Percentiles rank a stretch among this genome's conserved stretches.
Evolutionary conservation across 2,888 invertebrate genomes (phyloP).

Genomic region (Andrena hattorfiana): DNA sequence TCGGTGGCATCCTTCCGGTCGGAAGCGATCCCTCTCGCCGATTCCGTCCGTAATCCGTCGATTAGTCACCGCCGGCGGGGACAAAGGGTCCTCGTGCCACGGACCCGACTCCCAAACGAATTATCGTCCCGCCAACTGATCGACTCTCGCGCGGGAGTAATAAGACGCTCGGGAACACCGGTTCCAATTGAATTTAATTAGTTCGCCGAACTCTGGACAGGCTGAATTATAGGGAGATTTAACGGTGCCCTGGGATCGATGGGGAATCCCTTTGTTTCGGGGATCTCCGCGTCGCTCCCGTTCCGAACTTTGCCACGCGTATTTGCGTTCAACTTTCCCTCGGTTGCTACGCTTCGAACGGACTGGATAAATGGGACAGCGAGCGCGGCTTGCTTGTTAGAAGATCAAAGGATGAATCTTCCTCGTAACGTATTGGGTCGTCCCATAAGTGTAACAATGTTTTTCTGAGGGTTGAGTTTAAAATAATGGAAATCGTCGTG

Average conservation of each 20-base stretch:
- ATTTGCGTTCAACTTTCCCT: background rate
- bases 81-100: conserved; percentile 14
- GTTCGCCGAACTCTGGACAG: background rate
- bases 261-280: background rate
- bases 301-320: background rate
- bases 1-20: conserved; percentile 9
- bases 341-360: background rate
- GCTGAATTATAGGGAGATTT: conserved; percentile 26
- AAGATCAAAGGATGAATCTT: too few relatives aligned
- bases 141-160: conserved; percentile 19
- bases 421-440: too few relatives aligned
- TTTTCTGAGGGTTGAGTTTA: too few relatives aligned
- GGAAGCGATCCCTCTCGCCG: conserved; percentile 24
- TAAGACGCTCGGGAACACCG: conserved; percentile 34
- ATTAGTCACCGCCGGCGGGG: conserved; percentile 50
- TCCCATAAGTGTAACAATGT: too few relatives aligned
- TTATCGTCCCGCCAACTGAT: conserved; percentile 21
- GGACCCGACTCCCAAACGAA: conserved; percentile 6
- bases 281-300: background rate
- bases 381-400: too few relatives aligned
- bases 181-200: conserved; percentile 31
- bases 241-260: conserved; percentile 4
- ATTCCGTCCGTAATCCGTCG: conserved; percentile 37
- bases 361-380: too few relatives aligned
- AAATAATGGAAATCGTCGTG: too few relatives aligned